phyloP scores from a whole-genome alignment of 2,888 invertebrate genomes.

The Heliothis peltigera region DNA sequence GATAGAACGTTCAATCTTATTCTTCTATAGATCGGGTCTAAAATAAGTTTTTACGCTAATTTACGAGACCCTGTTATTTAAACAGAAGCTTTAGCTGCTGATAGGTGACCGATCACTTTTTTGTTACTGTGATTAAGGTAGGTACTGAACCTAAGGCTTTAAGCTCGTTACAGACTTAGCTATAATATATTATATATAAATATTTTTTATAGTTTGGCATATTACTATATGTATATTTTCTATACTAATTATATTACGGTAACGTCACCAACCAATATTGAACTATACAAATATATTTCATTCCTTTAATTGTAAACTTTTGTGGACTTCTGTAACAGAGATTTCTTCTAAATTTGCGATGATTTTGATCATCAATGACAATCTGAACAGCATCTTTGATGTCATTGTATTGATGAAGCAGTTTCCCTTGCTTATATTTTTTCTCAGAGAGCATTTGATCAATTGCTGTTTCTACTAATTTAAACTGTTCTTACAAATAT shows the following conservation, averaged over 20 bases:
- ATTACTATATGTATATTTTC: too few relatives aligned
- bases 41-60: constrained; percentile 11
- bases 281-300: constrained; percentile 76
- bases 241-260: too few relatives aligned
- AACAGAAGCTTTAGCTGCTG: neutral
- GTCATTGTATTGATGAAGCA: constrained; percentile 93
- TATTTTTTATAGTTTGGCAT: too few relatives aligned
- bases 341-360: constrained; percentile 91
- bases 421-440: constrained; percentile 89
- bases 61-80: constrained; percentile 6
- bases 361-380: constrained; percentile 91
- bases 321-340: constrained; percentile 90
- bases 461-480: constrained; percentile 85
- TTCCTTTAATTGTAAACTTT: constrained; percentile 80
- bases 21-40: neutral
- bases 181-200: too few relatives aligned
- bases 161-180: too few relatives aligned
- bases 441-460: constrained; percentile 87
- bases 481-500: too few relatives aligned
- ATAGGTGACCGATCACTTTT: constrained; percentile 27
- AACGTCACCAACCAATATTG: too few relatives aligned
- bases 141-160: too few relatives aligned
- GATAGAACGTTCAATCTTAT: neutral
- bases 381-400: constrained; percentile 93
- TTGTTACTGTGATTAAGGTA: too few relatives aligned